These are phyloP conservation scores for Euzetes globulus DNA, from an alignment of 2,888 invertebrate species.

Conservation along the genomic window DNA sequence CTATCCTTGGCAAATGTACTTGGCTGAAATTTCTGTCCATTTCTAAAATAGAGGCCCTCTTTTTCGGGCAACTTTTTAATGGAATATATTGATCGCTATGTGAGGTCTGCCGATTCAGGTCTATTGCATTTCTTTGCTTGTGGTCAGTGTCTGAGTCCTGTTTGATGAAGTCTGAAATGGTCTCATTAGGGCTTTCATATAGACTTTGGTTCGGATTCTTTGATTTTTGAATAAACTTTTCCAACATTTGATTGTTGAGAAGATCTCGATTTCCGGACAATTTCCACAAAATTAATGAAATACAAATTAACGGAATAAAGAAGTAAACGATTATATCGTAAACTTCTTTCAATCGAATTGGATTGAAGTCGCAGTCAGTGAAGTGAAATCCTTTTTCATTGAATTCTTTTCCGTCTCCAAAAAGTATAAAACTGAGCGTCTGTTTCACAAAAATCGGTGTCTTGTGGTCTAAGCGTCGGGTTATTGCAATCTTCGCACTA, in stretches of 20 bases:
- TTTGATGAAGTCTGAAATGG: background rate
- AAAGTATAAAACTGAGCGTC: background rate
- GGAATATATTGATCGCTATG: background rate
- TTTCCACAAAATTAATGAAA: background rate
- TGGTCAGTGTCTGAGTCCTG: background rate
- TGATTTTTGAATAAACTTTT: background rate
- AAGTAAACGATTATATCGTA: slow-evolving; percentile 12
- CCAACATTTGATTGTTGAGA: background rate
- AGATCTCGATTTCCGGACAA: background rate
- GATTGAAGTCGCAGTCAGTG: background rate
- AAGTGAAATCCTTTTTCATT: background rate
- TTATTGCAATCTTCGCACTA: slow-evolving; percentile 2
- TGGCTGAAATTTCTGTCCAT: background rate
- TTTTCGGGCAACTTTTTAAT: background rate
- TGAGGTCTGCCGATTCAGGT: too few species aligned
- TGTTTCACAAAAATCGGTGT: background rate
- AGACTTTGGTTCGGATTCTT: background rate
- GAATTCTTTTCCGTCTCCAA: background rate
- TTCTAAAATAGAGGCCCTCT: background rate
- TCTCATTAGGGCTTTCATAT: background rate
- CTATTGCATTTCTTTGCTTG: too few species aligned
- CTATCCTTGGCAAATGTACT: background rate
- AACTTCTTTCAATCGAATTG: background rate
- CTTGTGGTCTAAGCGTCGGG: background rate
- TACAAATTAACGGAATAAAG: background rate